Evolutionary conservation across 1,140 invertebrate genomes (phyloP), one percentile per base, ranked within the genome.

Genomic region (Lepidotrigona ventralis): DNA sequence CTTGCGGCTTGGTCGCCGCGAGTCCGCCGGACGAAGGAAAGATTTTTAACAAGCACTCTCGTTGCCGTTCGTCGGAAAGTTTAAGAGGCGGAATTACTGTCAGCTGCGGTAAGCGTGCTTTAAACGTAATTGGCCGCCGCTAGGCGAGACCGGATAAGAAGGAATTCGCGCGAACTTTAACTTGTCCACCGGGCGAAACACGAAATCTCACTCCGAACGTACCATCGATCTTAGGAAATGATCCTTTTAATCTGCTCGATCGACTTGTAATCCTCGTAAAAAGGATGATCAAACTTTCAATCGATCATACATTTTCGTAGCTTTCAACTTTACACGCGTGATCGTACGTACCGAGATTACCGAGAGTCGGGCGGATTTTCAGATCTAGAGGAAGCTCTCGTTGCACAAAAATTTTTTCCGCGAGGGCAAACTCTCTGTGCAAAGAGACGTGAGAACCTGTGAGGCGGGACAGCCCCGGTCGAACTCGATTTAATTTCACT

Each of bases 101-200:
- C 74, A 60, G 66, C 73, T 2, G 11, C 74, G 46, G 53, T 60
- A 39, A 70, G 54, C 54, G 74, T 26, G 64, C 19, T 83, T 83
- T 71, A 63, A 58, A 83, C 70, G 77, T 83, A 83, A 83, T 83
- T 83, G 81, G 66, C 81, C 64, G 81, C 39, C 39, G 39, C 39
- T 8, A 46, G 39, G 39, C 73, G 74, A 29, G 23, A 33, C 26
- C 51, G 58, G 53, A 39, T 46, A 56, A 56, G 9, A 1, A 63
- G 78, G 78, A 68, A 51, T 70, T 54, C 46, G 60, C 70, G 60
- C 69, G 12, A 56, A 69, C 51, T 73, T 73, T 64, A 66, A 78
- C n/a, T 29, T 51, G 64, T 72, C 23, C 39, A 26, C 23, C 54
- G 26, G 17, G 14, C 29, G 26, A 33, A 66, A 79, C 39, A 73